phyloP scores from a whole-genome alignment of 2,888 invertebrate species.

The Laothoe populi region DNA sequence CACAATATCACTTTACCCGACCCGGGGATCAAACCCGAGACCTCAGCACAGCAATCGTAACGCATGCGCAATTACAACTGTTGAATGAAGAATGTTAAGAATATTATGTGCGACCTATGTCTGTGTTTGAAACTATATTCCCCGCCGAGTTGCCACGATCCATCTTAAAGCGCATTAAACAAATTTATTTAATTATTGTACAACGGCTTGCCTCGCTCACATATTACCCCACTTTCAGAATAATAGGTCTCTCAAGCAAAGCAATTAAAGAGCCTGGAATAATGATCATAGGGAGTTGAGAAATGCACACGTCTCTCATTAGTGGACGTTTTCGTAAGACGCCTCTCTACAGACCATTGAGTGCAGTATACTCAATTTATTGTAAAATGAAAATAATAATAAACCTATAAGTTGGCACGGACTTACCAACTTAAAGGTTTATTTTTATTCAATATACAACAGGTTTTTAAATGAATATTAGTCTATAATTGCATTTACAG shows the following conservation, averaged over 20 bases:
- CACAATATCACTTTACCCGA: too few species aligned
- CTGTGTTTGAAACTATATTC: neutral
- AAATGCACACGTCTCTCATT: neutral
- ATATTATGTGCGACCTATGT: too few species aligned
- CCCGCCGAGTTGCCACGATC: neutral
- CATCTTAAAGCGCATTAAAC: neutral
- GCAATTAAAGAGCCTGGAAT: constrained; percentile 3
- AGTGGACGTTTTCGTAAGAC: neutral
- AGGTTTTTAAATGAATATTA: too few species aligned
- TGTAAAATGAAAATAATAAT: neutral
- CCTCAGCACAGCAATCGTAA: too few species aligned
- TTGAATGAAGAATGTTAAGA: too few species aligned
- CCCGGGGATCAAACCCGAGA: too few species aligned
- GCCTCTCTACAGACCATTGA: neutral
- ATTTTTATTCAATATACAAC: too few species aligned
- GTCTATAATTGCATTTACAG: too few species aligned
- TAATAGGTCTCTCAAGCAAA: constrained; percentile 7
- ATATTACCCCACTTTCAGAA: neutral
- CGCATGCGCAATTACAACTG: too few species aligned
- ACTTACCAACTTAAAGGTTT: too few species aligned
- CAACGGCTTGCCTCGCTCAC: neutral
- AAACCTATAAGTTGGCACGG: too few species aligned
- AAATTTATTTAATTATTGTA: neutral
- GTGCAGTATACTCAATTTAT: neutral
- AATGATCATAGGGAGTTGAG: neutral